Conservation (phyloP, 2,888 invertebrate species). For the Agonum fuliginosum region DNA sequence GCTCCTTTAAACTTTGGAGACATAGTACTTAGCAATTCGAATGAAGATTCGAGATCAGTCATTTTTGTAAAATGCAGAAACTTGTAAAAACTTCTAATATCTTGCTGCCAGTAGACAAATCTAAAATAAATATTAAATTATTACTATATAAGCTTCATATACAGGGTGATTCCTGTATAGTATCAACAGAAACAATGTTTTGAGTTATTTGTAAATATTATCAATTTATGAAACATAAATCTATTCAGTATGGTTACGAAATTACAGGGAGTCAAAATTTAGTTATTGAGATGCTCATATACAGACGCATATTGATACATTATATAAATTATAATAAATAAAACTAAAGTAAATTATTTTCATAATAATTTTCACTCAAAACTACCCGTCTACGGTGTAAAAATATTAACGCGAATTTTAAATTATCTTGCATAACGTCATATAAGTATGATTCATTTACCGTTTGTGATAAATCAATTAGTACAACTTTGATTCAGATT, state of each 20-base stretch:
- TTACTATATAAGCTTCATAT: not conserved
- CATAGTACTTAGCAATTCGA: conserved; percentile 67
- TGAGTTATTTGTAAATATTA: too few relatives aligned
- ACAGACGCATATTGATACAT: too few relatives aligned
- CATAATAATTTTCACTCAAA: too few relatives aligned
- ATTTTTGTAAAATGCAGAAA: conserved; percentile 30
- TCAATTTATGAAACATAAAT: not conserved
- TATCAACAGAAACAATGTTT: too few relatives aligned
- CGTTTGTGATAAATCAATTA: too few relatives aligned
- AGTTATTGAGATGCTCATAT: too few relatives aligned
- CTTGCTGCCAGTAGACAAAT: conserved; percentile 10
- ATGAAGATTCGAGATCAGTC: conserved; percentile 65
- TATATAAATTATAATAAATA: not conserved
- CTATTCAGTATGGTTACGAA: not conserved
- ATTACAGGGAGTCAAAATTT: too few relatives aligned
- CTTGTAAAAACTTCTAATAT: conserved; percentile 24
- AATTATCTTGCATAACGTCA: too few relatives aligned
- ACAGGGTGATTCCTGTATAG: too few relatives aligned
- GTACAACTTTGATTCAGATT: not conserved
- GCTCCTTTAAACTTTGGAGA: conserved; percentile 67
- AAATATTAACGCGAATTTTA: too few relatives aligned
- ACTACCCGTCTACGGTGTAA: too few relatives aligned
- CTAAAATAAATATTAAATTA: not conserved
- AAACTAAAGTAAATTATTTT: not conserved
- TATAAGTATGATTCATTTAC: too few relatives aligned